Evolutionary conservation across 2,888 invertebrate genomes (phyloP).

Genomic region (Limnephilus lunatus): DNA sequence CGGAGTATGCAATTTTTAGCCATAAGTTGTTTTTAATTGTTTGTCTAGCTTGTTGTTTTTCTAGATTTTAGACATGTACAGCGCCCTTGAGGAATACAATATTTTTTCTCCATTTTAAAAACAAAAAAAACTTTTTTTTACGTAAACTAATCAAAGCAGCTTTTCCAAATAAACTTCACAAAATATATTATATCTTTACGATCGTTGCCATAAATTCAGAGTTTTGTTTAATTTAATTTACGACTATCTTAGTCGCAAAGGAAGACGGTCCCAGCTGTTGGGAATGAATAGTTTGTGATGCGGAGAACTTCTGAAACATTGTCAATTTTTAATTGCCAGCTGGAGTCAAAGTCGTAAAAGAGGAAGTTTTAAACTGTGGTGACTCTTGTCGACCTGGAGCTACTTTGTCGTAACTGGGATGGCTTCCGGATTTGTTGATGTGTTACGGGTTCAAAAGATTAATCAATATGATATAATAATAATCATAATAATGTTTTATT

Average conservation of each 20-base stretch:
- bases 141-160: neutral
- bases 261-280: neutral
- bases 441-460: neutral
- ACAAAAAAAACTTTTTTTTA: neutral
- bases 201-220: neutral
- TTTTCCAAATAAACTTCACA: neutral
- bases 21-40: too few species aligned
- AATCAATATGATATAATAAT: neutral
- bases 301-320: conserved; percentile 12
- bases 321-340: conserved; percentile 19
- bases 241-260: neutral
- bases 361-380: neutral
- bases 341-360: neutral
- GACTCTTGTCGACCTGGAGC: neutral
- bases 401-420: neutral
- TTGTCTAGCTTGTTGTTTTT: too few species aligned
- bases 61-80: too few species aligned
- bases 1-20: too few species aligned
- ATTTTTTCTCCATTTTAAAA: too few species aligned
- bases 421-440: neutral
- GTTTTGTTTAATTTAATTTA: neutral
- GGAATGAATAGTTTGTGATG: neutral
- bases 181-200: neutral
- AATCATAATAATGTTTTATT: too few species aligned
- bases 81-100: too few species aligned